Evolutionary conservation across 2,113 vertebrate species (phyloP).

Genomic region (Archilochus colubris): DNA sequence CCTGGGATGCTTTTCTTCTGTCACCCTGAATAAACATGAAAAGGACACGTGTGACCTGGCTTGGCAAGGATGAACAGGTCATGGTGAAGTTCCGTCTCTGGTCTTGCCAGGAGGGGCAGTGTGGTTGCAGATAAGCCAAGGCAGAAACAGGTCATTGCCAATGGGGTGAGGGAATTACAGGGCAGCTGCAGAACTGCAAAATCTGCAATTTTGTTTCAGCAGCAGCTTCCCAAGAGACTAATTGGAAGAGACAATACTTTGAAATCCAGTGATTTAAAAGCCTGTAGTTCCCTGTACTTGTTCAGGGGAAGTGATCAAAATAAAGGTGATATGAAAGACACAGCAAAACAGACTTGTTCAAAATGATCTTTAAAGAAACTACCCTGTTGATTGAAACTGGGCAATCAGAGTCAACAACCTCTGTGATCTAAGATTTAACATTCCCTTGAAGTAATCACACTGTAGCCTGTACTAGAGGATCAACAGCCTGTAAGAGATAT

Average conservation of each 20-base stretch:
- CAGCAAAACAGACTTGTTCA: neutral
- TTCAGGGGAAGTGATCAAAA: neutral
- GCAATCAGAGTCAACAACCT: neutral
- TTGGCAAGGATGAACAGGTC: neutral
- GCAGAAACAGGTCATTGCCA: neutral
- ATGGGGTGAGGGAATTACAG: neutral
- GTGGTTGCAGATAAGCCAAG: neutral
- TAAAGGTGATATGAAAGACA: neutral
- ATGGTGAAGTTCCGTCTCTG: neutral
- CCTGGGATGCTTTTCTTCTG: neutral
- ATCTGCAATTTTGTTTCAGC: neutral
- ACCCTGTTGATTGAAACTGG: neutral
- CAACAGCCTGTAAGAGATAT: neutral
- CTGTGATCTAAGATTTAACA: neutral
- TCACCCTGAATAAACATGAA: neutral
- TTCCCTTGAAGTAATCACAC: neutral
- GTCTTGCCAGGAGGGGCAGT: neutral
- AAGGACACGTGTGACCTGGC: neutral
- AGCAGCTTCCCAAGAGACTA: neutral
- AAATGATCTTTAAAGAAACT: too few species aligned
- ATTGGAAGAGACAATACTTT: neutral
- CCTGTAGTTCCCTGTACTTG: neutral
- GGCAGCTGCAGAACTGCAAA: neutral
- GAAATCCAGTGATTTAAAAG: neutral
- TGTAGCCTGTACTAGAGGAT: neutral